phyloP scores from a whole-genome alignment of 2,113 vertebrate species.

The Prolemur simus region DNA sequence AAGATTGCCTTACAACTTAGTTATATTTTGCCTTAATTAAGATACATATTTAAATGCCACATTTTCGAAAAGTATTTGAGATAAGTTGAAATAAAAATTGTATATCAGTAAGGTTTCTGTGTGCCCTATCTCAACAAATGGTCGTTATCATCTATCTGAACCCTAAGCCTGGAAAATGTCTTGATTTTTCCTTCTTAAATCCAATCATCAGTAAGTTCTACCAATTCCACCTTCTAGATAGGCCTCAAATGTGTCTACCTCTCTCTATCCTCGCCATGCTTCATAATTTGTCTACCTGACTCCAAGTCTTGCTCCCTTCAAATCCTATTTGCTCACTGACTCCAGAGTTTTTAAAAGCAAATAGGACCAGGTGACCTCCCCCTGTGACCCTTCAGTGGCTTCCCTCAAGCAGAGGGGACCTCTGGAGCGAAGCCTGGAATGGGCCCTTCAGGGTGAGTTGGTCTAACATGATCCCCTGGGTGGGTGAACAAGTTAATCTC shows the following conservation, averaged over 20 bases:
- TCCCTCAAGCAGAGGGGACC: neutral
- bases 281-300: neutral
- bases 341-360: neutral
- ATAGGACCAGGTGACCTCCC: neutral
- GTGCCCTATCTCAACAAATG: neutral
- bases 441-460: neutral
- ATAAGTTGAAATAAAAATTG: neutral
- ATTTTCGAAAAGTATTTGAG: neutral
- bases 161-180: neutral
- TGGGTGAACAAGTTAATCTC: neutral
- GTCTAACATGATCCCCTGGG: neutral
- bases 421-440: neutral
- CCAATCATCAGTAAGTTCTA: neutral
- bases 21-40: slow-evolving; percentile 4
- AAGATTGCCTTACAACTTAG: neutral
- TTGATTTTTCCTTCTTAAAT: neutral
- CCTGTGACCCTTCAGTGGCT: neutral
- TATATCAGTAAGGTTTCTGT: neutral
- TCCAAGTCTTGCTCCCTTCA: neutral
- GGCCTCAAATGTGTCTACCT: neutral
- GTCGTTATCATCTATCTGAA: neutral
- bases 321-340: neutral
- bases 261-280: neutral
- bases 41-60: neutral
- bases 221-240: neutral